phyloP scores from a whole-genome alignment of 1,140 invertebrate species.

The Chionoecetes opilio region DNA sequence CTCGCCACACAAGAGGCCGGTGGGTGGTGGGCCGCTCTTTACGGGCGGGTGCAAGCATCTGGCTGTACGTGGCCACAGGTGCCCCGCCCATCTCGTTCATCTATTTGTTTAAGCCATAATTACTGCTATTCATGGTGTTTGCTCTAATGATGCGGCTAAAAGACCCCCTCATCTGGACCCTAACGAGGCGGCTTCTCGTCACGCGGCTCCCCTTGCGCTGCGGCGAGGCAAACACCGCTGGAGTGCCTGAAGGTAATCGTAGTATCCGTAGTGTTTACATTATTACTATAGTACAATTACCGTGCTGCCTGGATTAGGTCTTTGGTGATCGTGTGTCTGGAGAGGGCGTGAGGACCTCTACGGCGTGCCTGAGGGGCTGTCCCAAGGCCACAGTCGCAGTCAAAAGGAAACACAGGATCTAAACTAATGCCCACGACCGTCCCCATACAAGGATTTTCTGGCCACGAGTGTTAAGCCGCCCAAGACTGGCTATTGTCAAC shows the following conservation, averaged over 20 bases:
- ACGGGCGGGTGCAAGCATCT: not conserved
- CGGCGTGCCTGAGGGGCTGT: not conserved
- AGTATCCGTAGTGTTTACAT: not conserved
- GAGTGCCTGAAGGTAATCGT: not conserved
- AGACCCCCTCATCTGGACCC: not conserved
- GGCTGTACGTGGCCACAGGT: not conserved
- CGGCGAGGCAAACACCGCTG: not conserved
- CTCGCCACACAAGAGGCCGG: not conserved
- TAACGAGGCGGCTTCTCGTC: not conserved
- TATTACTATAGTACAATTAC: not conserved
- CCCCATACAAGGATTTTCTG: conserved; percentile 51
- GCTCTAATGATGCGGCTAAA: conserved; percentile 27
- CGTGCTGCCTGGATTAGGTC: not conserved
- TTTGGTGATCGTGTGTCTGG: not conserved
- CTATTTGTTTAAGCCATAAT: not conserved
- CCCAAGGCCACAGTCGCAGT: not conserved
- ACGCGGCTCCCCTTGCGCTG: not conserved
- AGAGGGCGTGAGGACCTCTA: conserved; percentile 3
- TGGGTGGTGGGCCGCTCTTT: not conserved
- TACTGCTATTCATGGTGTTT: conserved; percentile 20
- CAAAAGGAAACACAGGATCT: not conserved
- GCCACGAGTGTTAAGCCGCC: conserved; percentile 63
- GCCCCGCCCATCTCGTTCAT: not conserved
- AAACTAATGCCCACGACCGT: not conserved
- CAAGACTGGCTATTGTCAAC: conserved; percentile 62